Base-by-base conservation (phyloP, 2,888 invertebrate species). In the Agrotis puta region DNA sequence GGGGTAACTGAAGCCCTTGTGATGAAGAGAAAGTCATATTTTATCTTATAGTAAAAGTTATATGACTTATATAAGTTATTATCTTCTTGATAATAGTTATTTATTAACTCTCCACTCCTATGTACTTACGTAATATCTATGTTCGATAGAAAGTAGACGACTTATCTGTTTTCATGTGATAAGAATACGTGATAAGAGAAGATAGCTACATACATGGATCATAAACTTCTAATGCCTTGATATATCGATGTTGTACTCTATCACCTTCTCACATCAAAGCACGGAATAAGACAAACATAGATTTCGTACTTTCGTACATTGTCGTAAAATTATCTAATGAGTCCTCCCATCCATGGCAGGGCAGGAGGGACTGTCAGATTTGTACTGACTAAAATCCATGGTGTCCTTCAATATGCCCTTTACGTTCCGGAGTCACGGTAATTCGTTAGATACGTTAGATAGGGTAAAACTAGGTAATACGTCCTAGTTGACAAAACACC, bases 131-230 rank as follows among this genome's bases (percentile, higher is more conserved):
- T 22, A 39, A 39, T 47, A 18, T 57, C 13, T 51, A 14, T 43
- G 20, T 53, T 51, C 13, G 48, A 75, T 65, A 74, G 24, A 64
- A 24, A 47, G 61, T 45, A 33, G 43, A n/a, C 13, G 9, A 13
- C 16, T 45, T 78, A 63, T 71, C 63, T 63, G 39, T 78, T 53
- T 53, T 47, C 54, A 11, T 62, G 16, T 51, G 61, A 62, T 77
- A 39, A 39, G 39, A 11, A 39, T 39, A 62, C 16, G 3, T 18
- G 78, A 78, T 78, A 59, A 39, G 20, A 61, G 24, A 50, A 51
- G 39, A 76, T 56, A 58, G 27, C 24, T 20, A 39, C n/a, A 27
- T 48, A 57, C 11, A 43, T 18, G 16, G 45, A 22, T 16, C n/a
- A 20, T 27, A 47, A 47, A 58, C n/a, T 14, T 24, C 2, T n/a